Conservation (phyloP, 2,888 invertebrate species). For the Laspeyria flexula region DNA sequence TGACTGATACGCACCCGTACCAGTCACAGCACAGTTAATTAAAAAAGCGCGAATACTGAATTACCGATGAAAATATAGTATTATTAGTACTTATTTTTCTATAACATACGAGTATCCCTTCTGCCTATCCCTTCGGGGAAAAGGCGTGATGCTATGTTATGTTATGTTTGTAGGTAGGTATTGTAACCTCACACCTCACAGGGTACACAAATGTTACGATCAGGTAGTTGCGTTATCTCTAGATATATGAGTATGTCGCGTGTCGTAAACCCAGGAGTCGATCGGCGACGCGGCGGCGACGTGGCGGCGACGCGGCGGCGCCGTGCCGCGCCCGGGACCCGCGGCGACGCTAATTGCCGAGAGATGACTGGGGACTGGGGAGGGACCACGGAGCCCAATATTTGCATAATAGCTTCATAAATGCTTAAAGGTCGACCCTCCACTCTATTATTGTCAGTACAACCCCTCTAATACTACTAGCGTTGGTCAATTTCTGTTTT, state of each 20-base stretch:
- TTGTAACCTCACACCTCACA: no score
- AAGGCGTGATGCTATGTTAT: no score
- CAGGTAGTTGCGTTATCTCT: slow-evolving; percentile 18
- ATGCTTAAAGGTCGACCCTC: slow-evolving; percentile 7
- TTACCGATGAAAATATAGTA: no score
- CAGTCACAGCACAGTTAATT: no score
- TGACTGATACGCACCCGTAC: no score
- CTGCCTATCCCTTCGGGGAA: no score
- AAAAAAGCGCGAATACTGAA: no score
- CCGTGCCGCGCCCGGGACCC: neutral
- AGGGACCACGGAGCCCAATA: neutral
- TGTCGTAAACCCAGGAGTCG: slow-evolving; percentile 7
- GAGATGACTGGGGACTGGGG: neutral
- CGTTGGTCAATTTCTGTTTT: no score
- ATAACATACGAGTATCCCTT: no score
- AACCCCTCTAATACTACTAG: neutral
- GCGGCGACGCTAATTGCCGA: slow-evolving; percentile 3
- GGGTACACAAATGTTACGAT: slow-evolving; percentile 29
- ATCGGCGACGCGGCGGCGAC: neutral
- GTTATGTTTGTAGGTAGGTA: no score
- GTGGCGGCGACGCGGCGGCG: slow-evolving; percentile 2
- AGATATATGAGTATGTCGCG: neutral
- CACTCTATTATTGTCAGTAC: slow-evolving; percentile 1
- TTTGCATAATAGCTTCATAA: slow-evolving; percentile 16
- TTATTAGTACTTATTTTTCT: no score